These are phyloP conservation scores for Mimas tiliae DNA, from an alignment of 2,888 invertebrate genomes.

Conservation along the genomic window DNA sequence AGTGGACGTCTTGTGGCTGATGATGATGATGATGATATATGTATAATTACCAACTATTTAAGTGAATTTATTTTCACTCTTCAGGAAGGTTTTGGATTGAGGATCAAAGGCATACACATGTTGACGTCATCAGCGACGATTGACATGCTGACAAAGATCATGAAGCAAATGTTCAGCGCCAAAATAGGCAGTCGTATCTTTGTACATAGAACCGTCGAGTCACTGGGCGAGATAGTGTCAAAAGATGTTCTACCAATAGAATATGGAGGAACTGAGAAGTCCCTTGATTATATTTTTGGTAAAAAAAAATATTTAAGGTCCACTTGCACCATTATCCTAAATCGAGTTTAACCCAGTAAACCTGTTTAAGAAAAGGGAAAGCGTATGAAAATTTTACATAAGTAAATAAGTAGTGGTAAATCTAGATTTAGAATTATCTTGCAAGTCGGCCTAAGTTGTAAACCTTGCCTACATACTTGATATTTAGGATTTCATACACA, in stretches of 20 bases:
- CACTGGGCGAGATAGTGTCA: slow-evolving; percentile 36
- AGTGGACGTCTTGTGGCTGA: no score
- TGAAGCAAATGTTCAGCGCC: slow-evolving; percentile 44
- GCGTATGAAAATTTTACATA: no score
- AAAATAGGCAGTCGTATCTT: slow-evolving; percentile 46
- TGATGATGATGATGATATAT: no score
- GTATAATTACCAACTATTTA: no score
- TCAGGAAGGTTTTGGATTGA: slow-evolving; percentile 51
- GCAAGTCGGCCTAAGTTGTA: no score
- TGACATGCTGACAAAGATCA: slow-evolving; percentile 40
- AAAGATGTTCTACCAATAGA: slow-evolving; percentile 42
- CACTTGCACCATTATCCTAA: no score
- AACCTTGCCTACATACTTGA: no score
- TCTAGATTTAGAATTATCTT: no score
- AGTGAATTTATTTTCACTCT: slow-evolving; percentile 28
- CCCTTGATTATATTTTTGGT: slow-evolving; percentile 38
- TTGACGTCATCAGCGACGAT: slow-evolving; percentile 45
- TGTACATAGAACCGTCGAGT: slow-evolving; percentile 37
- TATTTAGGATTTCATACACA: no score
- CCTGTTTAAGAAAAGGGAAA: no score
- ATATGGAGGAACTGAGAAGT: slow-evolving; percentile 38
- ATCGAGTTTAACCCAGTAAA: no score
- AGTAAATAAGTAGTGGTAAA: no score
- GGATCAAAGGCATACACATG: slow-evolving; percentile 48
- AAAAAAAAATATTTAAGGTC: slow-evolving; percentile 13